These are phyloP conservation scores for Cyclina sinensis DNA, from an alignment of 1,140 invertebrate species.

Conservation along the genomic window DNA sequence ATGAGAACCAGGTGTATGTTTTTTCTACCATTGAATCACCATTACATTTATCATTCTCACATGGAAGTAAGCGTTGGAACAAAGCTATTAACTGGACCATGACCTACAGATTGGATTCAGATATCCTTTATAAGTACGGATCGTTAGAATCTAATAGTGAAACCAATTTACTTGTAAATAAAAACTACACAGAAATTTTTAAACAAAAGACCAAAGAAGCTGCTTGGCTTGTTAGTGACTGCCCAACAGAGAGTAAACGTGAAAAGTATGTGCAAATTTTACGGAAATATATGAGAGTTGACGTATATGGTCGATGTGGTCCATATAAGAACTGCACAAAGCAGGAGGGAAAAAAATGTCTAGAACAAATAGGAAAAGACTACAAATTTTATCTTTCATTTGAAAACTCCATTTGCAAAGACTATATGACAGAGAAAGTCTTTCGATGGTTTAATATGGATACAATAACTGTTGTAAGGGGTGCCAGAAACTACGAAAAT, in stretches of 20 bases:
- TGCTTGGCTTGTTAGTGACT: conserved; percentile 90
- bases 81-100: conserved; percentile 45
- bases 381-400: conserved; percentile 50
- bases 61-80: background rate
- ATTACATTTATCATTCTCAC: conserved; percentile 4
- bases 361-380: conserved; percentile 19
- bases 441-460: conserved; percentile 32
- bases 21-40: conserved; percentile 35
- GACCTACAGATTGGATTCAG: conserved; percentile 43
- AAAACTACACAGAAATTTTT: conserved; percentile 4
- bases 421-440: conserved; percentile 55
- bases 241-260: conserved; percentile 87
- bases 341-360: conserved; percentile 30
- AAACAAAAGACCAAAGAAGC: conserved; percentile 79
- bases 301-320: conserved; percentile 89
- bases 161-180: background rate
- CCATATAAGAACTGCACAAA: conserved; percentile 40
- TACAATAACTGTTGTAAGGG: conserved; percentile 38
- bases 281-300: conserved; percentile 87
- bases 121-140: conserved; percentile 34
- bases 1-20: conserved; percentile 10
- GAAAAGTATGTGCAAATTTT: conserved; percentile 88
- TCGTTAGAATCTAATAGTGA: background rate
- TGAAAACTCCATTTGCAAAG: conserved; percentile 47
- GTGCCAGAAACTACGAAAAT: background rate